These are phyloP conservation scores for Theristicus caerulescens DNA, from an alignment of 2,113 vertebrate genomes.

Conservation along the genomic window DNA sequence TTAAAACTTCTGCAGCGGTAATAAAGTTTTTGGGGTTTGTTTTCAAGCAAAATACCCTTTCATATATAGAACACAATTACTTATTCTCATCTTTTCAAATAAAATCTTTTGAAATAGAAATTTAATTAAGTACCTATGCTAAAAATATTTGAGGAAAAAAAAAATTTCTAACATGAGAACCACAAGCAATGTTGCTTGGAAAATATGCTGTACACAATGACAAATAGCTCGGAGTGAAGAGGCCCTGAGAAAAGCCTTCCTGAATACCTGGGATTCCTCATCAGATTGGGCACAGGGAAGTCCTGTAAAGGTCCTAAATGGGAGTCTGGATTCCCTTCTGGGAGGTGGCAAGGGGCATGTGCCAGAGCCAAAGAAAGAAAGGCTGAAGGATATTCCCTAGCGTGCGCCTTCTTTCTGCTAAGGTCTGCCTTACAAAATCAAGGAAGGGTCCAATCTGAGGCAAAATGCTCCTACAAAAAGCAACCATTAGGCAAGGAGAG, in stretches of 20 bases:
- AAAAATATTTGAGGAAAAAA: background rate
- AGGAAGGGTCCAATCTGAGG: background rate
- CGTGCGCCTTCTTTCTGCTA: background rate
- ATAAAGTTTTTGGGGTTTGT: fast-evolving
- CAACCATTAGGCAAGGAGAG: background rate
- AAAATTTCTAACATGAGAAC: background rate
- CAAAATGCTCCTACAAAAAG: background rate
- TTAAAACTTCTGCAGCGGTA: background rate
- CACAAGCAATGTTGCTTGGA: background rate
- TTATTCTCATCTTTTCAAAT: background rate
- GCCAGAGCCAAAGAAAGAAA: background rate
- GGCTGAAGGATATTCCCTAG: background rate
- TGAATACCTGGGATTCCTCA: background rate
- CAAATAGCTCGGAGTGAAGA: background rate
- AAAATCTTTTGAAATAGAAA: background rate
- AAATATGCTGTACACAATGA: background rate
- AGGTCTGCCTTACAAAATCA: background rate
- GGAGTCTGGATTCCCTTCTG: background rate
- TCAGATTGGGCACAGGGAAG: background rate
- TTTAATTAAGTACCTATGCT: background rate
- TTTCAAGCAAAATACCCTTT: background rate
- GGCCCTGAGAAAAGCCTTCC: background rate
- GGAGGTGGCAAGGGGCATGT: background rate
- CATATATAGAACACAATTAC: too few species aligned
- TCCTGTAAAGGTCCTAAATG: background rate